Percentiles rank a stretch among this genome's conserved stretches.
Conservation (phyloP, 2,797 vertebrate genomes). For the Chaenodraco wilsoni region DNA sequence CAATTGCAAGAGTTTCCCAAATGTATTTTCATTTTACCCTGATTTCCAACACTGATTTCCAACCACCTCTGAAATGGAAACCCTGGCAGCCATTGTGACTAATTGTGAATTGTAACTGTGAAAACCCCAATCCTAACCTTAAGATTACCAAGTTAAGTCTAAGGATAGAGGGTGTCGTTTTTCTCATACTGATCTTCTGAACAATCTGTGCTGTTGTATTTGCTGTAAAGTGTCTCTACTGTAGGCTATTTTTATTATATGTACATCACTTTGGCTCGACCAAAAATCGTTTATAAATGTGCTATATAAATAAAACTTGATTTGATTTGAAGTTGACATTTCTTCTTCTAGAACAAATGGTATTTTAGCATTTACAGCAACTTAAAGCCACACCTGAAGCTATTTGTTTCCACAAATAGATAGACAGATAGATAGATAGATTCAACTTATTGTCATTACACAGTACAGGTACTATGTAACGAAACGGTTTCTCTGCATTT, state of each 20-base stretch:
- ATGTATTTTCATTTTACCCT: conserved; percentile 17
- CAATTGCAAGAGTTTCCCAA: conserved; percentile 49
- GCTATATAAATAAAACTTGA: too few relatives aligned
- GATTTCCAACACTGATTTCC: conserved; percentile 3
- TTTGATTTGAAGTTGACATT: background rate
- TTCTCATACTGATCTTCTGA: too few relatives aligned
- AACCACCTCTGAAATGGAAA: conserved; percentile 40
- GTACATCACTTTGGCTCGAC: too few relatives aligned
- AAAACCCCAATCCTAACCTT: background rate
- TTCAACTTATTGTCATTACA: too few relatives aligned
- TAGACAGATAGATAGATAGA: too few relatives aligned
- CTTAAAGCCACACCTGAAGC: conserved; percentile 9
- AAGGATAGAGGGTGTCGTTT: too few relatives aligned
- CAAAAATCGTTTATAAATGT: too few relatives aligned
- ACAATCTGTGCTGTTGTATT: too few relatives aligned
- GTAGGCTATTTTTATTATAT: too few relatives aligned
- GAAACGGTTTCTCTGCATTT: too few relatives aligned
- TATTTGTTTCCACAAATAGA: conserved; percentile 1
- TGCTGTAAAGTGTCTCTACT: too few relatives aligned
- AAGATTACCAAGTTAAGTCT: conserved; percentile 4
- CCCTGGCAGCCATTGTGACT: conserved; percentile 3
- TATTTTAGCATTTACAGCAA: conserved; percentile 10
- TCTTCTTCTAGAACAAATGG: conserved; percentile 12
- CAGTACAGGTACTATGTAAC: too few relatives aligned
- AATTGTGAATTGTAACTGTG: conserved; percentile 24